Conservation (phyloP, 2,888 invertebrate genomes). For the Tyria jacobaeae region DNA sequence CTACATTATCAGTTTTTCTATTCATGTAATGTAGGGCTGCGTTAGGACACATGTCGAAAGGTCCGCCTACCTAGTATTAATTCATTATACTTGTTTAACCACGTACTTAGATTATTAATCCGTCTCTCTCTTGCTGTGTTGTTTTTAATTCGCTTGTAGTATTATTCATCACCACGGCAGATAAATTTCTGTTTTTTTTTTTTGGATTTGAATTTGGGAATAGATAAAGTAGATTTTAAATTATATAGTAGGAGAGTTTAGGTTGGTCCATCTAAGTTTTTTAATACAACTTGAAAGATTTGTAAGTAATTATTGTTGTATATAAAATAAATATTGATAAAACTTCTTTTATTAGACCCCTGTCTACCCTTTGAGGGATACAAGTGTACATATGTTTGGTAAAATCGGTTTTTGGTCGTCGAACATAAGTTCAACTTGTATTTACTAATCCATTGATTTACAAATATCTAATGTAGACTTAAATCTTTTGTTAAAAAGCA, state of each 20-base stretch:
- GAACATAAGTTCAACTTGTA: no score
- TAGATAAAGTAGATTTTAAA: not conserved
- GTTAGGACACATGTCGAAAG: conserved; percentile 77
- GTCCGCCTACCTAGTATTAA: conserved; percentile 80
- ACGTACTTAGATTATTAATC: conserved; percentile 41
- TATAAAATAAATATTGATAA: no score
- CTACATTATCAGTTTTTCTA: conserved; percentile 8
- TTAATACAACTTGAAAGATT: not conserved
- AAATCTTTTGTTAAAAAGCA: not conserved
- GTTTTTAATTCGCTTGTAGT: conserved; percentile 1
- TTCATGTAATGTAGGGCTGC: conserved; percentile 38
- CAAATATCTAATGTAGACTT: no score
- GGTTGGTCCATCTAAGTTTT: not conserved
- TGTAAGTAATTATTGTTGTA: not conserved
- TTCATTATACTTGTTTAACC: conserved; percentile 53
- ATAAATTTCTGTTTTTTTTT: not conserved
- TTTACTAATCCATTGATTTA: not conserved
- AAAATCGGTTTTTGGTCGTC: no score
- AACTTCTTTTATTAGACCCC: no score
- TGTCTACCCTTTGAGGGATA: not conserved
- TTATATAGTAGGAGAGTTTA: not conserved
- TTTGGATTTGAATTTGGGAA: not conserved
- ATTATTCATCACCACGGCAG: not conserved
- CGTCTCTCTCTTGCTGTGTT: conserved; percentile 37
- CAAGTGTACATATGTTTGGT: not conserved